These are phyloP conservation scores for Prunella himalayana DNA, from an alignment of 2,113 vertebrate species.

Conservation along the genomic window DNA sequence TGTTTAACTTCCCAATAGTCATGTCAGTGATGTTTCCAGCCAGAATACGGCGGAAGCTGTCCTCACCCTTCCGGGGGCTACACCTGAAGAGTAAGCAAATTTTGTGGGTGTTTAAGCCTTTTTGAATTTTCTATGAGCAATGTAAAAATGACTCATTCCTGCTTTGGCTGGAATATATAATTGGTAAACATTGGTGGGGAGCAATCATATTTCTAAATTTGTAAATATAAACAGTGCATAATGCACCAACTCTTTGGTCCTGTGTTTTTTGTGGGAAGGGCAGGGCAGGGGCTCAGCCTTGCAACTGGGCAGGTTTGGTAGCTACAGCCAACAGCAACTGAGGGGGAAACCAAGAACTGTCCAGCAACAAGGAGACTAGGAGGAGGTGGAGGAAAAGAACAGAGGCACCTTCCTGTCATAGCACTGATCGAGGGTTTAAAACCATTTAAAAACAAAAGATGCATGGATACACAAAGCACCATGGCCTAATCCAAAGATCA, in stretches of 20 bases:
- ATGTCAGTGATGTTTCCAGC: not conserved
- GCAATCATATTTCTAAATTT: constrained; percentile 11
- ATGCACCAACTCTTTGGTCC: not conserved
- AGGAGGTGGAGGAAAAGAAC: not conserved
- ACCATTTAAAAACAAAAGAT: not conserved
- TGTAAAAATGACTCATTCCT: constrained; percentile 66
- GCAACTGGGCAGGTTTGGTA: not conserved
- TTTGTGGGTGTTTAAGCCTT: constrained; percentile 51
- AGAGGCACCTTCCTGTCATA: not conserved
- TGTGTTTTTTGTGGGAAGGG: not conserved
- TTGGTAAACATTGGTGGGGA: not conserved
- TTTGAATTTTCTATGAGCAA: constrained; percentile 63
- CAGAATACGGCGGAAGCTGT: not conserved
- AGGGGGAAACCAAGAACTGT: not conserved
- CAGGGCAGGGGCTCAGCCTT: not conserved
- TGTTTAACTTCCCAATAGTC: not conserved
- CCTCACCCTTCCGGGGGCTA: constrained; percentile 54
- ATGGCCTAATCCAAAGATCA: not conserved
- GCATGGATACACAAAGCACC: fast-evolving
- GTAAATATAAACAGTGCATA: constrained; percentile 49
- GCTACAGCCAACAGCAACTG: not conserved
- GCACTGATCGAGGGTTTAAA: not conserved
- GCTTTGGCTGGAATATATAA: constrained; percentile 11
- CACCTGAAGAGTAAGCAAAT: constrained; percentile 57
- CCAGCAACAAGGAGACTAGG: not conserved